Evolutionary conservation across 2,113 vertebrate species (phyloP).

Genomic region (Burhinus oedicnemus): DNA sequence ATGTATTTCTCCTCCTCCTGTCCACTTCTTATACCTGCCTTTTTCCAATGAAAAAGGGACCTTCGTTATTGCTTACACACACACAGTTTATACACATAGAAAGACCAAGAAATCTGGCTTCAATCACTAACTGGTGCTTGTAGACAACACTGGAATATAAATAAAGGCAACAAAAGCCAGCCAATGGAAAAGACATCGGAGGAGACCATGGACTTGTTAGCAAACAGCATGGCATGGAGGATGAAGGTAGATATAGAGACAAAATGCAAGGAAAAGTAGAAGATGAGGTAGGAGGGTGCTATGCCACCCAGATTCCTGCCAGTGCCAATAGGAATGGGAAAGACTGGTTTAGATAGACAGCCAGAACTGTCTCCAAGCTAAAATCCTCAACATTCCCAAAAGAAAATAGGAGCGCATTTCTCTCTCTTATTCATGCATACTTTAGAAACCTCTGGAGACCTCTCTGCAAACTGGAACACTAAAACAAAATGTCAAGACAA

Average conservation of each 20-base stretch:
- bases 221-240: not conserved
- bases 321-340: not conserved
- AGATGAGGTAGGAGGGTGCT: not conserved
- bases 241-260: not conserved
- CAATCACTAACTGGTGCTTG: not conserved
- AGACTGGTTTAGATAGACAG: not conserved
- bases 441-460: constrained; percentile 26
- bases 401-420: not conserved
- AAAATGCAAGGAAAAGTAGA: not conserved
- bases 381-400: not conserved
- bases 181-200: not conserved
- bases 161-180: not conserved
- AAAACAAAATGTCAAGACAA: constrained; percentile 61
- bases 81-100: not conserved
- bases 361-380: not conserved
- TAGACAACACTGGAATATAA: not conserved
- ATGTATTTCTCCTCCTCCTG: not conserved
- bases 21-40: not conserved
- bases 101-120: not conserved
- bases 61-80: not conserved
- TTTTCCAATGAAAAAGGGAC: not conserved
- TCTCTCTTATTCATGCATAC: constrained; percentile 41
- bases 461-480: not conserved
- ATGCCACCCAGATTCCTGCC: not conserved
- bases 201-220: not conserved